phyloP scores from a whole-genome alignment of 2,113 vertebrate genomes.

The Haplochromis burtoni region DNA sequence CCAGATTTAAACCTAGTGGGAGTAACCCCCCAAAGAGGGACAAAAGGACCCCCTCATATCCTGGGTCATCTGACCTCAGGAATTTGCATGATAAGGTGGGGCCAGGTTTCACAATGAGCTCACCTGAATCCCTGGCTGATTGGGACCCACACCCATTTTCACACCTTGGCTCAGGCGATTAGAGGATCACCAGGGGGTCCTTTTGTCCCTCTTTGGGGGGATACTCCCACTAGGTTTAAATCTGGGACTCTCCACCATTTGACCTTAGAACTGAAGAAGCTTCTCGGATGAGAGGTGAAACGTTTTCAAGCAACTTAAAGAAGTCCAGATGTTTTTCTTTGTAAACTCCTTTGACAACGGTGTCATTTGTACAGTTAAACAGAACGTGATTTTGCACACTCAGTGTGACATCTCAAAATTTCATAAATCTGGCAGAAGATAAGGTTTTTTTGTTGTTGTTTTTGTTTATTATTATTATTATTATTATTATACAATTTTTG shows the following conservation, averaged over 20 bases:
- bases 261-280: no score
- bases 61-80: not conserved
- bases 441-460: not conserved
- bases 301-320: no score
- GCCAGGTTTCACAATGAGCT: not conserved
- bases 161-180: not conserved
- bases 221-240: accelerated
- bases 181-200: not conserved
- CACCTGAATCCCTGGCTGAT: not conserved
- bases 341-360: not conserved
- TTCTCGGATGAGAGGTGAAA: no score
- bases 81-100: not conserved
- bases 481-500: not conserved
- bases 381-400: not conserved
- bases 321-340: no score
- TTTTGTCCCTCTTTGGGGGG: no score
- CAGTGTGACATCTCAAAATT: not conserved
- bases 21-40: accelerated
- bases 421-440: not conserved
- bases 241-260: accelerated
- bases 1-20: not conserved
- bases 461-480: not conserved
- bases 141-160: not conserved
- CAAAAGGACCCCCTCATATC: not conserved
- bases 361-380: not conserved